Conservation (phyloP, 2,888 invertebrate species). For the Thera britannica region DNA sequence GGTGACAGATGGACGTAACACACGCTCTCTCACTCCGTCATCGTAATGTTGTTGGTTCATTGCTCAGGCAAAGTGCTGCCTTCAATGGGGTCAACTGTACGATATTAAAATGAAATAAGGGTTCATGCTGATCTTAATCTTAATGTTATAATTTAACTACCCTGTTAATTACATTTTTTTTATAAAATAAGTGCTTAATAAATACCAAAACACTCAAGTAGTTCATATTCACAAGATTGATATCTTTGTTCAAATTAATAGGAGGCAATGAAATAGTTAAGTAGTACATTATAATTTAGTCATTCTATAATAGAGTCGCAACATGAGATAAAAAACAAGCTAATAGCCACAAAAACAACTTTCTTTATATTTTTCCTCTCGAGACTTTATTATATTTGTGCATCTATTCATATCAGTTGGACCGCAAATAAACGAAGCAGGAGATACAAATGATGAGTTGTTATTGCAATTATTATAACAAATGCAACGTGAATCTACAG, state of each 20-base stretch:
- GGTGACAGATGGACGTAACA: slow-evolving; percentile 27
- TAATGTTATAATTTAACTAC: slow-evolving; percentile 14
- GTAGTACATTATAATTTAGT: neutral
- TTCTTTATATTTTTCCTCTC: too few species aligned
- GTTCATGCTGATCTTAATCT: slow-evolving; percentile 22
- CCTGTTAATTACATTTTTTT: neutral
- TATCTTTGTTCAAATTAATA: neutral
- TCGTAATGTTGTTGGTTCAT: slow-evolving; percentile 31
- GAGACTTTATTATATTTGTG: too few species aligned
- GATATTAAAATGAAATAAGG: slow-evolving; percentile 17
- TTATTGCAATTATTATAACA: neutral
- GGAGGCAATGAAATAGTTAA: neutral
- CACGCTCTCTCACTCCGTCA: slow-evolving; percentile 36
- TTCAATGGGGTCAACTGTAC: slow-evolving; percentile 26
- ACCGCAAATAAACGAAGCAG: too few species aligned
- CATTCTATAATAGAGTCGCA: neutral
- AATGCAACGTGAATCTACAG: neutral
- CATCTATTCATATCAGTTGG: too few species aligned
- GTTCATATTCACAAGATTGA: neutral
- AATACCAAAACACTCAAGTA: neutral
- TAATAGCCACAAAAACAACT: too few species aligned
- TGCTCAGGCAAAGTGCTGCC: slow-evolving; percentile 28
- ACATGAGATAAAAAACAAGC: too few species aligned
- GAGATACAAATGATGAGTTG: neutral
- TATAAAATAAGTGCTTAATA: too few species aligned